Evolutionary conservation across 2,113 vertebrate species (phyloP).

Genomic region (Cepphus grylle): DNA sequence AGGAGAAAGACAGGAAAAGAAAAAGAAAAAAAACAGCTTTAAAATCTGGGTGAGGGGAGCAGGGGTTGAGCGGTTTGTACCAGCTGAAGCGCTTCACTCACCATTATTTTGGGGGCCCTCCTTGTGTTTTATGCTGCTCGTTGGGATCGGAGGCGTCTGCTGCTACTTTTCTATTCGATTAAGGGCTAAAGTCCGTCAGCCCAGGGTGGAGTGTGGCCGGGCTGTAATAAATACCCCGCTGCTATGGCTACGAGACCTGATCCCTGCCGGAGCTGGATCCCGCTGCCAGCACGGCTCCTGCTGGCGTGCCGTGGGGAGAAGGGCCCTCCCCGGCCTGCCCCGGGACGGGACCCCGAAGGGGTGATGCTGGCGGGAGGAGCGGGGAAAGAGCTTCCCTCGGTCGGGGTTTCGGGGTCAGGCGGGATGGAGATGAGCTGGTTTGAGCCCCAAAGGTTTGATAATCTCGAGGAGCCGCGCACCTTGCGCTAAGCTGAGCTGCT

Average conservation of each 20-base stretch:
- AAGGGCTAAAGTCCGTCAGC: slow-evolving; percentile 66
- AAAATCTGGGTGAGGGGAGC: not conserved
- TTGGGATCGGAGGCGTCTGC: not conserved
- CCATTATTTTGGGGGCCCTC: not conserved
- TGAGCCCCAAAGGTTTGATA: not conserved
- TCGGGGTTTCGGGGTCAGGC: not conserved
- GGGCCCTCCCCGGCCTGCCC: not conserved
- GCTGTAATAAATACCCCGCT: slow-evolving; percentile 63
- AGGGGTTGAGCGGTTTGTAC: fast-evolving
- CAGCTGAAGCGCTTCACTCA: not conserved
- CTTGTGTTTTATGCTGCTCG: fast-evolving
- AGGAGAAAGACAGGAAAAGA: not conserved
- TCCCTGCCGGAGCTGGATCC: slow-evolving; percentile 41
- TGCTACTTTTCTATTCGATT: not conserved
- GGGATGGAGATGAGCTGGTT: not conserved
- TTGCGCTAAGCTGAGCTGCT: not conserved
- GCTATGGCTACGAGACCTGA: slow-evolving; percentile 58
- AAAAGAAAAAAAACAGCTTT: not conserved
- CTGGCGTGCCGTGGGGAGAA: fast-evolving
- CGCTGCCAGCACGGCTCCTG: not conserved
- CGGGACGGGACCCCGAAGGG: fast-evolving
- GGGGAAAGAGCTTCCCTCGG: not conserved
- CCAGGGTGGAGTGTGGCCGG: not conserved
- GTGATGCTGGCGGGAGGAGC: not conserved
- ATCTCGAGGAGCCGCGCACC: not conserved